Conservation (phyloP, 2,888 invertebrate genomes). For the Mesorhabditis spiculigera region DNA sequence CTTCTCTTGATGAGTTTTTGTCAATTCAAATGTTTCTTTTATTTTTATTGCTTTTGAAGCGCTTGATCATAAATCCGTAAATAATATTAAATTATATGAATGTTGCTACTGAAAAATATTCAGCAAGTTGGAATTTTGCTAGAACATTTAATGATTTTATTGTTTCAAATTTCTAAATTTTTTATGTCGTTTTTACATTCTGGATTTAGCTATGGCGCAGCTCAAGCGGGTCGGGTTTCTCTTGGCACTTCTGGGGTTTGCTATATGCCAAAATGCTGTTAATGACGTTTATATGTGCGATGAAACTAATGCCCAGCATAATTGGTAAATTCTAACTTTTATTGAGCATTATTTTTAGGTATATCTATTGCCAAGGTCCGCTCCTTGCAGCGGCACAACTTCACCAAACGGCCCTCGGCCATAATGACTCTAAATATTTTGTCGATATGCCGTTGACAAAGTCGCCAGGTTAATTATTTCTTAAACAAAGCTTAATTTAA, state of each 20-base stretch:
- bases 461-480: slow-evolving; percentile 29
- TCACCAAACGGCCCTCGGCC: slow-evolving; percentile 24
- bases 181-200: too few species aligned
- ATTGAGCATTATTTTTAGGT: slow-evolving; percentile 19
- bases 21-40: not conserved
- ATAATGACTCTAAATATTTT: slow-evolving; percentile 54
- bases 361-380: slow-evolving; percentile 48
- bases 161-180: too few species aligned
- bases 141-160: too few species aligned
- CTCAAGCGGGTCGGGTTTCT: too few species aligned
- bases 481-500: not conserved
- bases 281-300: not conserved
- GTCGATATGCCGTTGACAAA: slow-evolving; percentile 52
- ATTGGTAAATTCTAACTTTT: slow-evolving; percentile 3
- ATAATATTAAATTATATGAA: too few species aligned
- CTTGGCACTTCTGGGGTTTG: too few species aligned
- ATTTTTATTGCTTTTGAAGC: not conserved
- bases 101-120: too few species aligned
- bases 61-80: too few species aligned
- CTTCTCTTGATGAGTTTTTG: not conserved
- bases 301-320: not conserved
- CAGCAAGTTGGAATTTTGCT: too few species aligned
- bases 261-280: not conserved
- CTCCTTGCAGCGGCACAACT: slow-evolving; percentile 49
- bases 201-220: too few species aligned